phyloP scores from a whole-genome alignment of 2,113 vertebrate genomes.

The Chiloscyllium plagiosum region DNA sequence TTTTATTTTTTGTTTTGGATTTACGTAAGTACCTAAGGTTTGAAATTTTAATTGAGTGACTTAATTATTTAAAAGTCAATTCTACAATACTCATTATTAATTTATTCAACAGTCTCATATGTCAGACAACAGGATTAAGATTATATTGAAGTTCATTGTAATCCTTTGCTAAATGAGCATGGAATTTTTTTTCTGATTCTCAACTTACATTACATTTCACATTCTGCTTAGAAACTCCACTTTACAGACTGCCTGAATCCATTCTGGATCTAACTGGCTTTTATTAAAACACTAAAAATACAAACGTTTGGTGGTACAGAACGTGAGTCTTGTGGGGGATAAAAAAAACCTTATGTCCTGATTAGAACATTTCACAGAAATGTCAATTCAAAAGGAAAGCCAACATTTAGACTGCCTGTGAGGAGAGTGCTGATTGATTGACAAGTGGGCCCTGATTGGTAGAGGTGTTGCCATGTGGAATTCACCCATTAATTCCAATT shows the following conservation, averaged over 20 bases:
- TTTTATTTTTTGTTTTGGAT: background rate
- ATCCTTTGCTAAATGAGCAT: background rate
- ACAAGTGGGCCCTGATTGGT: too few relatives aligned
- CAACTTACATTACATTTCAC: background rate
- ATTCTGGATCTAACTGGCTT: background rate
- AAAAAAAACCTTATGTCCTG: too few relatives aligned
- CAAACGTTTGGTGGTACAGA: too few relatives aligned
- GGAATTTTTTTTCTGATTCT: background rate
- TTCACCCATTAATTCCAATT: too few relatives aligned
- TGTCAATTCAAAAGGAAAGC: too few relatives aligned
- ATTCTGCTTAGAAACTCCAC: background rate
- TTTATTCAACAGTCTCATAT: slow-evolving; percentile 42
- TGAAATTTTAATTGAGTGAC: slow-evolving; percentile 27
- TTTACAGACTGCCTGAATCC: background rate
- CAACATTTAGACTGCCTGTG: too few relatives aligned
- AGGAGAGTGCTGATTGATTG: too few relatives aligned
- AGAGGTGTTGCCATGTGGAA: too few relatives aligned
- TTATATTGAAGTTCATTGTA: background rate
- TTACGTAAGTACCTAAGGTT: background rate
- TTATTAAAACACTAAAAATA: slow-evolving; percentile 22
- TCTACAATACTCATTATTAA: slow-evolving; percentile 44
- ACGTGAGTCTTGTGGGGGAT: too few relatives aligned
- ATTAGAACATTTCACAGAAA: too few relatives aligned
- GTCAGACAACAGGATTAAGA: background rate
- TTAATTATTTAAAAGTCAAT: slow-evolving; percentile 46